These are phyloP conservation scores for Atlantisia rogersi DNA, from an alignment of 2,113 vertebrate species.

Conservation along the genomic window DNA sequence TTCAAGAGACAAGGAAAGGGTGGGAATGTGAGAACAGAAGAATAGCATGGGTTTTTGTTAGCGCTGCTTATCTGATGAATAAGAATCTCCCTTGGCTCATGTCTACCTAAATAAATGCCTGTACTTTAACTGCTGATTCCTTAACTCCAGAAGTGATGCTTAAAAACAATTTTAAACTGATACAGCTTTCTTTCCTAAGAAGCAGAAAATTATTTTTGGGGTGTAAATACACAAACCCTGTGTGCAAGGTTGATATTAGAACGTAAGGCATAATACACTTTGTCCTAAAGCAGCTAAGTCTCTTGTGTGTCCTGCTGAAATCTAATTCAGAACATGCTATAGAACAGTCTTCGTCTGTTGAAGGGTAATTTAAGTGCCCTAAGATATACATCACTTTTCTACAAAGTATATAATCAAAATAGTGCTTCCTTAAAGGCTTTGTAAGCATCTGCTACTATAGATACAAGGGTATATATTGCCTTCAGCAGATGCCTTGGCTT, in stretches of 20 bases:
- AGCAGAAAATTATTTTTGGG: background rate
- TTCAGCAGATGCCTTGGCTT: background rate
- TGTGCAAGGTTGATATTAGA: background rate
- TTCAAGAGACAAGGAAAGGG: background rate
- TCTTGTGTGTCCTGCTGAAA: background rate
- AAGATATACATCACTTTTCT: background rate
- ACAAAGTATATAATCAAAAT: background rate
- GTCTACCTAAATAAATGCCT: background rate
- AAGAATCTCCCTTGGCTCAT: background rate
- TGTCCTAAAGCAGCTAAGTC: background rate
- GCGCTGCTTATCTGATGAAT: background rate
- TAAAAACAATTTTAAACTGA: background rate
- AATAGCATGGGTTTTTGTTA: background rate
- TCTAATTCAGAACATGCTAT: background rate
- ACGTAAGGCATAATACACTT: background rate
- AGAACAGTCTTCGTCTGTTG: background rate
- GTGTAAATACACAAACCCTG: background rate
- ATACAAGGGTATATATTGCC: background rate
- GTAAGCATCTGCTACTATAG: background rate
- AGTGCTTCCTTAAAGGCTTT: background rate
- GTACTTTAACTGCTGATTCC: background rate
- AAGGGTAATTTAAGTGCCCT: background rate
- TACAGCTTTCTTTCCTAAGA: background rate
- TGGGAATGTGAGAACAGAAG: background rate
- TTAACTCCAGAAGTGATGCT: background rate